Evolutionary conservation across 2,797 vertebrate genomes (phyloP).

Genomic region (Danio tinwini): DNA sequence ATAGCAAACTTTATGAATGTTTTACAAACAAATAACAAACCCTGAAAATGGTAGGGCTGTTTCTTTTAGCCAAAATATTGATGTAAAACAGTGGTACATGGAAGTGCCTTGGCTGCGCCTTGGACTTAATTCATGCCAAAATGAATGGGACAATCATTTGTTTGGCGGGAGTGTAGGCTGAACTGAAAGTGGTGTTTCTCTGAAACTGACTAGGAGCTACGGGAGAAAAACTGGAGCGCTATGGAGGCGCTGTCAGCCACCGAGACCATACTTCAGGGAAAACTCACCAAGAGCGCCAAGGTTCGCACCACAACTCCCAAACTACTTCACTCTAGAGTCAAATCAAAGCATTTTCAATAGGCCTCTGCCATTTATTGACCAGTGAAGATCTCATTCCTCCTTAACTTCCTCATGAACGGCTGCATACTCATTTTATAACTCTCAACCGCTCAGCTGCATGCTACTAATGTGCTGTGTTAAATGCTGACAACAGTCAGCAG

Average conservation of each 20-base stretch:
- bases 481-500: not conserved
- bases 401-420: slow-evolving; percentile 69
- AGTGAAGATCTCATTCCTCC: slow-evolving; percentile 66
- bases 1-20: too few relatives aligned
- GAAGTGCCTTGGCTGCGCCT: slow-evolving; percentile 5
- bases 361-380: slow-evolving; percentile 70
- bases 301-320: slow-evolving; percentile 86
- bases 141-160: slow-evolving; percentile 53
- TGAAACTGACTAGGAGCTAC: slow-evolving; percentile 99
- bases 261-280: slow-evolving; percentile 99
- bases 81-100: not conserved
- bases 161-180: slow-evolving; percentile 79
- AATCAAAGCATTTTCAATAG: slow-evolving; percentile 81
- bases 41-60: not conserved
- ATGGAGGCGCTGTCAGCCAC: slow-evolving; percentile 99
- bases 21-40: not conserved
- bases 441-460: slow-evolving; percentile 57
- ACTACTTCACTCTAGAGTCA: slow-evolving; percentile 85
- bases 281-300: slow-evolving; percentile 98
- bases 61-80: not conserved
- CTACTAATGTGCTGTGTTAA: slow-evolving; percentile 15
- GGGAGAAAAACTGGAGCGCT: slow-evolving; percentile 99
- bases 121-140: slow-evolving; percentile 7
- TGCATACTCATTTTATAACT: slow-evolving; percentile 79
- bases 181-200: slow-evolving; percentile 97